Percentiles rank a stretch among this genome's conserved stretches.
phyloP scores from a whole-genome alignment of 2,797 vertebrate genomes.

The Sebastes diaconus region DNA sequence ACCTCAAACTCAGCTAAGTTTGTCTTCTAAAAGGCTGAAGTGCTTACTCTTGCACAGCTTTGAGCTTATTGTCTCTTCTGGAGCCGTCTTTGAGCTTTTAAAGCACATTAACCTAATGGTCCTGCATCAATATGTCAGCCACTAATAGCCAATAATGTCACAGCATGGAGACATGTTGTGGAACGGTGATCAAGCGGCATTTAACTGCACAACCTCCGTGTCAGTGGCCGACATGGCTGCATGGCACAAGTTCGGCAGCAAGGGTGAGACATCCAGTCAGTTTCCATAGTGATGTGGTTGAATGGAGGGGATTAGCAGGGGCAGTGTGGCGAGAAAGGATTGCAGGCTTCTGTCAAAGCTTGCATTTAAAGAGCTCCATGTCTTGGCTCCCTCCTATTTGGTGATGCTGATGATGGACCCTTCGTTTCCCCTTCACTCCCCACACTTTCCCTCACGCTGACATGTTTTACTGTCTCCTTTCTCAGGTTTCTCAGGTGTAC shows the following conservation, averaged over 20 bases:
- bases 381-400: slow-evolving; percentile 52
- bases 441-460: not conserved
- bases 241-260: slow-evolving; percentile 75
- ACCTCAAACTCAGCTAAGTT: slow-evolving; percentile 38
- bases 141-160: slow-evolving; percentile 30
- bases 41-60: slow-evolving; percentile 25
- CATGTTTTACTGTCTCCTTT: slow-evolving; percentile 8
- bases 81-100: slow-evolving; percentile 7
- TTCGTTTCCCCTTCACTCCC: slow-evolving; percentile 17
- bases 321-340: slow-evolving; percentile 74
- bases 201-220: slow-evolving; percentile 59
- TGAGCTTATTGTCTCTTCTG: slow-evolving; percentile 24
- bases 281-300: slow-evolving; percentile 86
- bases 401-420: slow-evolving; percentile 54
- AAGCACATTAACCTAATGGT: slow-evolving; percentile 19
- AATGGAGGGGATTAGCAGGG: slow-evolving; percentile 82
- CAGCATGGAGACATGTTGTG: slow-evolving; percentile 5
- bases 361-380: slow-evolving; percentile 67
- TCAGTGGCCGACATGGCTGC: slow-evolving; percentile 61
- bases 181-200: slow-evolving; percentile 47
- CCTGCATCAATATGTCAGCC: slow-evolving; percentile 23
- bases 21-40: slow-evolving; percentile 14
- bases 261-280: slow-evolving; percentile 79
- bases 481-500: slow-evolving; percentile 17
- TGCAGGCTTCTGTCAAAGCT: slow-evolving; percentile 73